Evolutionary conservation across 2,113 vertebrate genomes (phyloP).

Genomic region (Euleptes europaea): DNA sequence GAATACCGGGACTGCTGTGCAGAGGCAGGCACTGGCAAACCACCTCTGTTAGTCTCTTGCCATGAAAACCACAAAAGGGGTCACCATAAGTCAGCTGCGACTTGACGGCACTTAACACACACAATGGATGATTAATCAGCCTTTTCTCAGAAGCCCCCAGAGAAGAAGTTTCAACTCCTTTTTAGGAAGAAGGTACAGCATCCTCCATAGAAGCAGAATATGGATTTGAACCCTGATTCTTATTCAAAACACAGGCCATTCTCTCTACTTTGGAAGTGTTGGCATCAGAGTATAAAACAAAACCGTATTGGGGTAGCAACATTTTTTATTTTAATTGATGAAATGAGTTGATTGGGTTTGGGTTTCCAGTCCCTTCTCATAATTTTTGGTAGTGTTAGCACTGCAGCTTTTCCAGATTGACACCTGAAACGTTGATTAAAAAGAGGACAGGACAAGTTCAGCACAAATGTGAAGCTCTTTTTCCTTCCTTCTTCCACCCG

Average conservation of each 20-base stretch:
- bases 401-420: neutral
- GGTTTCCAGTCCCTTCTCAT: neutral
- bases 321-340: neutral
- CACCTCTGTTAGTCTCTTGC: too few species aligned
- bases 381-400: neutral
- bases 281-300: neutral
- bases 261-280: neutral
- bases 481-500: neutral
- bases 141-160: neutral
- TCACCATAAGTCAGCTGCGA: too few species aligned
- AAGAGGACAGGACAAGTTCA: neutral
- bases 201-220: neutral
- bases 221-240: neutral
- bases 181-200: neutral
- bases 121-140: neutral
- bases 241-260: neutral
- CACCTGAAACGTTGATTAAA: neutral
- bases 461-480: neutral
- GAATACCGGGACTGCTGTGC: too few species aligned
- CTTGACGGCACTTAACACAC: too few species aligned
- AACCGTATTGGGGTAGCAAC: neutral
- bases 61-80: too few species aligned
- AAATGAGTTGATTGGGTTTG: neutral
- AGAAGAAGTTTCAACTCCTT: neutral
- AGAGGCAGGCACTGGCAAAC: too few species aligned